A percentile compares a stretch with the other conserved stretches of the same genome.
Conservation (phyloP, 2,888 invertebrate genomes). For the Chironomus riparius region DNA sequence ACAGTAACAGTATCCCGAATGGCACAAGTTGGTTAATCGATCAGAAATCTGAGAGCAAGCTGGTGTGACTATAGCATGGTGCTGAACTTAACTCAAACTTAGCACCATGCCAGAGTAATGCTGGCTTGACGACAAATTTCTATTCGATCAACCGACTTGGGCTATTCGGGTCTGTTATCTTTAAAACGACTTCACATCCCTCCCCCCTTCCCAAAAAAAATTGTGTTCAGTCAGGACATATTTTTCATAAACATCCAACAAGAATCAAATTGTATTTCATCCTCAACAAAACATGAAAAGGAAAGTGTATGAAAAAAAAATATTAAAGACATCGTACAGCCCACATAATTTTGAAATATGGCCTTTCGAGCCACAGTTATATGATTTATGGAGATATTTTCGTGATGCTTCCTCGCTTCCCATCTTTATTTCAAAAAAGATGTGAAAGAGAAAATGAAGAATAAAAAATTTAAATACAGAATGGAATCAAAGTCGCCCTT, state of each 20-base stretch:
- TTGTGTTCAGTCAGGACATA: neutral
- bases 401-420: neutral
- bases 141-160: too few relatives aligned
- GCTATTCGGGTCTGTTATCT: too few relatives aligned
- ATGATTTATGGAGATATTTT: slow-evolving; percentile 8
- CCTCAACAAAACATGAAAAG: neutral
- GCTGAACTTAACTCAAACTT: too few relatives aligned
- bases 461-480: neutral
- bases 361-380: neutral
- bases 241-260: neutral
- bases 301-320: neutral
- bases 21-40: too few relatives aligned
- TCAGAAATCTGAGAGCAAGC: too few relatives aligned
- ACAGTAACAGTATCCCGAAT: too few relatives aligned
- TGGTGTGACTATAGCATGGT: too few relatives aligned
- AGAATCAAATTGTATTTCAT: too few relatives aligned
- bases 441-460: neutral
- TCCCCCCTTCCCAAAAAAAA: neutral
- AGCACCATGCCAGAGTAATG: too few relatives aligned
- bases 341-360: slow-evolving; percentile 10
- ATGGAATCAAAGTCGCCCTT: neutral
- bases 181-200: too few relatives aligned
- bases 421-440: neutral
- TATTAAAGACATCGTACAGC: neutral
- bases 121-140: too few relatives aligned